Evolutionary conservation across 2,113 vertebrate genomes (phyloP).

Genomic region (Chionis minor): DNA sequence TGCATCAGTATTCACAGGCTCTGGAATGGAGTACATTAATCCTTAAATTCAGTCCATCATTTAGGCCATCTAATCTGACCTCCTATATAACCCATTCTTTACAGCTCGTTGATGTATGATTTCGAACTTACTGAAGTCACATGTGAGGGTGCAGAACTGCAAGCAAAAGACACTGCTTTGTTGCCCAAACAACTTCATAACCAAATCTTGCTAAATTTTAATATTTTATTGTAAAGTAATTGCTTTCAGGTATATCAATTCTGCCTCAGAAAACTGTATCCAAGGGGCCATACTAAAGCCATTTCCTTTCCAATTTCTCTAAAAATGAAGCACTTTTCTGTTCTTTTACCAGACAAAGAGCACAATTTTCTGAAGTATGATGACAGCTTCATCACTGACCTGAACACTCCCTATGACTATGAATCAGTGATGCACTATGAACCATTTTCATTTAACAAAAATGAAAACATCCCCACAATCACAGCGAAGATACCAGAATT

Average conservation of each 20-base stretch:
- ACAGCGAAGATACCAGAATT: constrained; percentile 90
- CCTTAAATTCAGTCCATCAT: neutral
- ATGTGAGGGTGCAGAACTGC: neutral
- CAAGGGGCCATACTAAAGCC: neutral
- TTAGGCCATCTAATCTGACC: neutral
- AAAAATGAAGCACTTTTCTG: neutral
- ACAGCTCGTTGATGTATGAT: neutral
- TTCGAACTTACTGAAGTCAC: neutral
- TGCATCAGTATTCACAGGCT: neutral
- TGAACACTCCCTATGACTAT: constrained; percentile 92
- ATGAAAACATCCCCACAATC: constrained; percentile 81
- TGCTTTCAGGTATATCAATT: neutral
- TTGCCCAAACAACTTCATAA: neutral
- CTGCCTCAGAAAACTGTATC: neutral
- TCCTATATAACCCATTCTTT: neutral
- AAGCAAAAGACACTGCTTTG: neutral
- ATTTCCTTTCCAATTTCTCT: neutral
- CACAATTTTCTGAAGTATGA: constrained; percentile 87
- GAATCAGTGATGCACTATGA: constrained; percentile 92
- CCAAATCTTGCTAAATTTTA: neutral
- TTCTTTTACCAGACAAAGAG: constrained; percentile 68
- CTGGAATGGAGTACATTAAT: neutral
- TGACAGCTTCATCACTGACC: constrained; percentile 83
- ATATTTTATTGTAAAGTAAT: neutral
- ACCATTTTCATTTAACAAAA: constrained; percentile 89